These are phyloP conservation scores for Drosophila merina DNA, from an alignment of 2,888 invertebrate species.

Conservation along the genomic window DNA sequence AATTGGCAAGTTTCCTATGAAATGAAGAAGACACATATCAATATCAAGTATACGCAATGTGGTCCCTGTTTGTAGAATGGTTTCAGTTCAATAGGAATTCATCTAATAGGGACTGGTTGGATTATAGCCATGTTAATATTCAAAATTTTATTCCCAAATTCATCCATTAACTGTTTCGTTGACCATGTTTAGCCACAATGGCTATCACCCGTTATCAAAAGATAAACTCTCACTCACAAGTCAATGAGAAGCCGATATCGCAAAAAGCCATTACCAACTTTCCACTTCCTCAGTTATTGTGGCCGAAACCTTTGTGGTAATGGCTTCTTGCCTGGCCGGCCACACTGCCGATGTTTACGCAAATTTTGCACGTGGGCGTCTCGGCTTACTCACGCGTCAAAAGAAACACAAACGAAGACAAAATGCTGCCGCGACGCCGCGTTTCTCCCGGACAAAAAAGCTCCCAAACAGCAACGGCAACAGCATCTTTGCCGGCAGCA, in stretches of 20 bases:
- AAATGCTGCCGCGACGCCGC: constrained; percentile 67
- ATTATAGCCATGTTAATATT: background rate
- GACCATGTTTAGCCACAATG: background rate
- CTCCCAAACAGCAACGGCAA: constrained; percentile 9
- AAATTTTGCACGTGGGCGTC: constrained; percentile 80
- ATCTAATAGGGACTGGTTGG: background rate
- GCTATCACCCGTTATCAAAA: background rate
- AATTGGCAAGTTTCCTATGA: too few species aligned
- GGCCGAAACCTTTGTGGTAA: constrained; percentile 21
- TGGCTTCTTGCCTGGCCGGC: constrained; percentile 65
- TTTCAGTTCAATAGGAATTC: background rate
- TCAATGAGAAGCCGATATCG: background rate
- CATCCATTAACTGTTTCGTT: background rate
- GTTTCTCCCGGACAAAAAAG: constrained; percentile 58
- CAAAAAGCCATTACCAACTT: background rate
- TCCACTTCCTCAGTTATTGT: constrained; percentile 23
- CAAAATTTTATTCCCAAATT: background rate
- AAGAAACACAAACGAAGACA: constrained; percentile 79
- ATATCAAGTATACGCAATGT: background rate
- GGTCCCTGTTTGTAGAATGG: background rate
- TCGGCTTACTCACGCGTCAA: constrained; percentile 78
- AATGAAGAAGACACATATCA: too few species aligned
- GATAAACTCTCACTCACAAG: background rate
- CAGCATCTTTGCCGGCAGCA: constrained; percentile 41
- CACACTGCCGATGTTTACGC: constrained; percentile 65